Evolutionary conservation across 2,113 vertebrate species (phyloP).

Genomic region (Chionis minor): DNA sequence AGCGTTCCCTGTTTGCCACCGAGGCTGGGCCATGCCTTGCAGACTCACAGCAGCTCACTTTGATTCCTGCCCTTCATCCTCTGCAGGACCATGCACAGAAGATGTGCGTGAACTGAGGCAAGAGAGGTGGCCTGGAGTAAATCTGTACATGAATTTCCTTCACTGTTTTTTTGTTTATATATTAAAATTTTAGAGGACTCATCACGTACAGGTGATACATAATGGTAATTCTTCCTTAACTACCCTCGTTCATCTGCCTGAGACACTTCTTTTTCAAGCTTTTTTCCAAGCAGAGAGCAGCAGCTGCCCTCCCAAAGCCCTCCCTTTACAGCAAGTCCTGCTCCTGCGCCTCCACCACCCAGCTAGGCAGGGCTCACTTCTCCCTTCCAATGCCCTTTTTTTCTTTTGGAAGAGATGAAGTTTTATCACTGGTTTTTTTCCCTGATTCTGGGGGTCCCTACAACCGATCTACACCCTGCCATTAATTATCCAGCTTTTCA

Average conservation of each 20-base stretch:
- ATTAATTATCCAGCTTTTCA: not conserved
- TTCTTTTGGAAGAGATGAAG: not conserved
- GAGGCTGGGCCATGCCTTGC: not conserved
- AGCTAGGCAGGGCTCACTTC: not conserved
- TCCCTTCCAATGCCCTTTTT: not conserved
- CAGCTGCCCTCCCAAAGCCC: not conserved
- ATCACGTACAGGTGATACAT: not conserved
- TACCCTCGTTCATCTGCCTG: not conserved
- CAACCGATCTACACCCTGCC: not conserved
- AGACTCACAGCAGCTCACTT: not conserved
- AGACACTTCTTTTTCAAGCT: not conserved
- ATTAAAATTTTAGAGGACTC: not conserved
- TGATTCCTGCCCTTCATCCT: not conserved
- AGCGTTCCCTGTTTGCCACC: not conserved
- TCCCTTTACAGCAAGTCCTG: not conserved
- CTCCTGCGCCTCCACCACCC: not conserved
- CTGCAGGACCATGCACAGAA: too few relatives aligned
- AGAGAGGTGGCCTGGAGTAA: not conserved
- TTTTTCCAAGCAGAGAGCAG: not conserved
- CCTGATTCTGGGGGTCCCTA: not conserved
- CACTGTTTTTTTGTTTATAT: not conserved
- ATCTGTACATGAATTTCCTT: not conserved
- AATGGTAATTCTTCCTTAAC: not conserved
- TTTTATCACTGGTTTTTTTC: not conserved
- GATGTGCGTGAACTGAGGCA: not conserved